Base-by-base conservation (phyloP, 1,140 invertebrate species). In the Papilio glaucus region DNA sequence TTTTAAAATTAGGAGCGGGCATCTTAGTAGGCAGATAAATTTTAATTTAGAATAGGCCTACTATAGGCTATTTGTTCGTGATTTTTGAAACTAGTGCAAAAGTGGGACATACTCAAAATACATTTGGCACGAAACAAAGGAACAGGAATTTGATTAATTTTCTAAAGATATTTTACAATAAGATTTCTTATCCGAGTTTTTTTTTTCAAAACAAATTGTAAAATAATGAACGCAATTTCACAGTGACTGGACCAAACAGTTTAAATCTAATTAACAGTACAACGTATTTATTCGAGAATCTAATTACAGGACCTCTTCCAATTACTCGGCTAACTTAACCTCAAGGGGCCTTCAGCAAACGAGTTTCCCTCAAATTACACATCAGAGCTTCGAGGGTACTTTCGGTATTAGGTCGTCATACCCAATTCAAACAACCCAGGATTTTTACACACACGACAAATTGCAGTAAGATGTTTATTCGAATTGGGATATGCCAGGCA, bases 291-390 rank as follows among this genome's bases (percentile, higher is more conserved):
- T 24, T 1, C 21, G 21, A 53, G 49, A 53, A 24, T 53, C 49
- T 53, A 53, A 53, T 53, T 53, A 53, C 21, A 53, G 49, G 49
- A 12, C 49, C 21, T 41, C 39, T 41, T 53, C 49, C 49, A 53
- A 53, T 53, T 53, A 53, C 49, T 24, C 49, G 49, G 49, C 49
- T 24, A 53, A 53, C 18, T 53, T 53, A 53, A 24, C 49, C 49
- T 53, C 49, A 53, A 53, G 49, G 24, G 49, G 49, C 49, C 49
- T 53, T 53, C 49, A 53, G 49, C 21, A 53, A 53, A 53, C 49
- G 49, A 53, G 49, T 53, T 53, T 53, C 21, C 49, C 49, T 53
- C 49, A 53, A 53, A 53, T 53, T 53, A 53, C 49, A 53, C 18
- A 9, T 53, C 49, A 53, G 49, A 10, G 18, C 49, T 53, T 24